These are phyloP conservation scores for Scaptomyza montana DNA, from an alignment of 1,140 invertebrate genomes.

Conservation along the genomic window DNA sequence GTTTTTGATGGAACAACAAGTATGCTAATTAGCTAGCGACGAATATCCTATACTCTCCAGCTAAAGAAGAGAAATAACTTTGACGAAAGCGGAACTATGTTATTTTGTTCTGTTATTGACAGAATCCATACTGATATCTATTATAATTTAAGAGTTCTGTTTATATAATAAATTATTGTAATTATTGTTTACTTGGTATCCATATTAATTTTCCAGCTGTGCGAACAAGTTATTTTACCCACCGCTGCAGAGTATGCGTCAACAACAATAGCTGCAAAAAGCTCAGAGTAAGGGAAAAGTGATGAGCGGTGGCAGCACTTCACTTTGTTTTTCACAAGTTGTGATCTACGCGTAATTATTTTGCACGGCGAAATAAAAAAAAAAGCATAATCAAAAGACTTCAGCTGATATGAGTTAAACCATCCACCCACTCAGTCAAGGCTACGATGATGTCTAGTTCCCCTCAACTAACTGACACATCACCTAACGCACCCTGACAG, in stretches of 20 bases:
- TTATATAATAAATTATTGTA: background rate
- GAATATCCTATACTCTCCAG: background rate
- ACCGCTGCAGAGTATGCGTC: slow-evolving; percentile 2
- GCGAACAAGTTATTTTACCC: background rate
- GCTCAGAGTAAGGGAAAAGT: too few species aligned
- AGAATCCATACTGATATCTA: background rate
- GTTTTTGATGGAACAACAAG: slow-evolving; percentile 48
- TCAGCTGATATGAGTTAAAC: slow-evolving; percentile 65
- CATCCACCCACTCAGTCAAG: slow-evolving; percentile 16
- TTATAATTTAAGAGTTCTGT: background rate
- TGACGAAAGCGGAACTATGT: background rate
- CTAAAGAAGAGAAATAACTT: background rate
- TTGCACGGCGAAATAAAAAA: background rate
- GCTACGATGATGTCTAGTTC: slow-evolving; percentile 13
- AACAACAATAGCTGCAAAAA: too few species aligned
- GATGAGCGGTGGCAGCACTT: background rate
- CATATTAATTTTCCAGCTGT: slow-evolving; percentile 9
- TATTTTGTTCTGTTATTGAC: background rate
- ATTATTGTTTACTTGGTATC: slow-evolving; percentile 15
- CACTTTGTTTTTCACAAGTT: slow-evolving; percentile 41
- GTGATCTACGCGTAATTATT: slow-evolving; percentile 64
- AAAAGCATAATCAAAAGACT: slow-evolving; percentile 66
- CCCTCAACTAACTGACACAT: slow-evolving; percentile 53
- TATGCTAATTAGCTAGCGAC: slow-evolving; percentile 3
- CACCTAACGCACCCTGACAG: slow-evolving; percentile 58